Conservation (phyloP, 2,888 invertebrate genomes). For the Morinoia aosen region DNA sequence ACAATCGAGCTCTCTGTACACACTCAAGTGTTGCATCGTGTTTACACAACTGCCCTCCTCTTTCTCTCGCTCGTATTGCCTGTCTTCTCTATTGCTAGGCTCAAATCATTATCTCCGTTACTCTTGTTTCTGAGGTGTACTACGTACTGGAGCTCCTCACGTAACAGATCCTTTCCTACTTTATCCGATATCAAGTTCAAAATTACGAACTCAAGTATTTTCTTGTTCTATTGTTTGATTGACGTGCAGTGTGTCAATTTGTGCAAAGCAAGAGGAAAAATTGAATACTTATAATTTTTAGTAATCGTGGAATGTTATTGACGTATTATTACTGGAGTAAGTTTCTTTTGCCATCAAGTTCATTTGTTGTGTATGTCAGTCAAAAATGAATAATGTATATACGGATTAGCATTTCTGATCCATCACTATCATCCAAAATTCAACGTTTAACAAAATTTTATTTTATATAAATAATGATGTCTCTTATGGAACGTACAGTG, state of each 20-base stretch:
- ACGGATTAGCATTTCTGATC: not conserved
- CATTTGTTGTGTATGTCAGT: no score
- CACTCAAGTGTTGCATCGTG: not conserved
- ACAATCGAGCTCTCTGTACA: conserved; percentile 17
- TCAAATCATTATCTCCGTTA: not conserved
- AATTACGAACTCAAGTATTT: not conserved
- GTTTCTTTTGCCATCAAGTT: no score
- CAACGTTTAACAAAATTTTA: not conserved
- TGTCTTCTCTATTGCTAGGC: not conserved
- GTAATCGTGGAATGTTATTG: no score
- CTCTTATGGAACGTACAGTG: no score
- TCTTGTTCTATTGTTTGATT: not conserved
- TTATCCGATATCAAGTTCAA: not conserved
- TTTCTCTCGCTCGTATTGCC: not conserved
- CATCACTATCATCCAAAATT: not conserved
- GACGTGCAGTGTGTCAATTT: not conserved
- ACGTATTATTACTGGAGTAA: no score
- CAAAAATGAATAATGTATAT: not conserved
- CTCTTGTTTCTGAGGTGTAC: not conserved
- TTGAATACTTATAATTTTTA: no score
- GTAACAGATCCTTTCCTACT: not conserved
- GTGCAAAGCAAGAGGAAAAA: no score
- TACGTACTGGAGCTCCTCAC: not conserved
- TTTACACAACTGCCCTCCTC: not conserved
- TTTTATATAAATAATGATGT: not conserved